Base-by-base conservation (phyloP, 2,888 invertebrate genomes). In the Spilosoma lubricipeda region DNA sequence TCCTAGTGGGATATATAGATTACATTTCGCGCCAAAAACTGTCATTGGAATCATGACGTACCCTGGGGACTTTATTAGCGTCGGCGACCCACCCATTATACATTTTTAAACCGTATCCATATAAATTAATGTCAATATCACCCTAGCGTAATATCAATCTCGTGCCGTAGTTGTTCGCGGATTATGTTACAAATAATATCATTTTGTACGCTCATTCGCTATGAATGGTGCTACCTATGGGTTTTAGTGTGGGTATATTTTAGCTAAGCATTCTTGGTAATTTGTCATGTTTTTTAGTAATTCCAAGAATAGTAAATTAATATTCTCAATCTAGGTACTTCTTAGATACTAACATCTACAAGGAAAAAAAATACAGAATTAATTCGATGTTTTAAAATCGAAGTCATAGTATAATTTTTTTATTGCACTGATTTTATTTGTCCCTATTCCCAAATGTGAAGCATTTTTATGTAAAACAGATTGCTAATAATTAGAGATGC, bases 31-130 rank as follows among this genome's bases (percentile, higher is more conserved):
- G 86, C 86, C 87, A 89, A 91, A 92, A 90, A 85, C 78, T 86
- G 86, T 81, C 83, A 85, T 80, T 82, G 86, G 84, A 87, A 88
- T 87, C 86, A 87, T 86, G 87, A 85, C 87, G 80, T 80, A 84
- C 94, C 90, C 94, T 63, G 78, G 95, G 91, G 95, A 90, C 92
- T 91, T 94, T 94, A 95, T 95, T 95, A 95, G 94, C 89, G 92
- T 87, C 89, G 90, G 84, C 91, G 88, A 90, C 91, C 91, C 91
- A 90, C 90, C 93, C 93, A 94, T 95, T 95, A 95, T 95, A 94
- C 94, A 95, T 95, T 95, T 95, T 95, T 95, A 95, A 95, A 95
- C 93, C 95, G 94, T 95, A 94, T 93, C 95, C 94, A 95, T 95
- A 95, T 95, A 95, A 95, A 95, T 95, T 95, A 95, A 95, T 94